These are phyloP conservation scores for Manis crassicaudata DNA, from an alignment of 2,797 vertebrate species.

Conservation along the genomic window DNA sequence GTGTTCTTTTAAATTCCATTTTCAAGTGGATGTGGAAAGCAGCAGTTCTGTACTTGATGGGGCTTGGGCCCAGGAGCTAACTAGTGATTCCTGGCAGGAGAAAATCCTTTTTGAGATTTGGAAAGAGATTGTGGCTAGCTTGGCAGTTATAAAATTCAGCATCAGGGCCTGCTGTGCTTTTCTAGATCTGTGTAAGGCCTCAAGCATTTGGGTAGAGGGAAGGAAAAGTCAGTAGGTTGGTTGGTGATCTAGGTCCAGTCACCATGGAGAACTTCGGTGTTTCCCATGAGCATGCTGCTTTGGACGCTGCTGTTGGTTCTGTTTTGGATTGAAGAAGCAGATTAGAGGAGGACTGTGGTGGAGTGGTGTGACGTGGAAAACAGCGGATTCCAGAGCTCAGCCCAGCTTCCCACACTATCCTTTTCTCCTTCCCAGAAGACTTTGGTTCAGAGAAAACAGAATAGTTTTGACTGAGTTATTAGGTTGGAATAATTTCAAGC, in stretches of 20 bases:
- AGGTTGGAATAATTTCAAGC: slow-evolving; percentile 17
- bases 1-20: not conserved
- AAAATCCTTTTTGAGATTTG: not conserved
- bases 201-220: not conserved
- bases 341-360: not conserved
- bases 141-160: not conserved
- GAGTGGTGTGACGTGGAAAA: not conserved
- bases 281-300: not conserved
- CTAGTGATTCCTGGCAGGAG: not conserved
- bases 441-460: slow-evolving; percentile 2
- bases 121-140: not conserved
- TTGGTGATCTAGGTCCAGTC: not conserved
- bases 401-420: not conserved
- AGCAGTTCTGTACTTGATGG: not conserved
- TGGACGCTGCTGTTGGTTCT: not conserved
- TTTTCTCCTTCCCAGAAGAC: not conserved
- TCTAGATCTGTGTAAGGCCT: not conserved
- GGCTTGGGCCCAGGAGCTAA: not conserved
- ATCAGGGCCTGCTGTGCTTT: not conserved
- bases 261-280: not conserved
- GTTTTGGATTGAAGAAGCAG: not conserved
- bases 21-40: not conserved
- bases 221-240: not conserved
- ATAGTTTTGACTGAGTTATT: slow-evolving; percentile 5
- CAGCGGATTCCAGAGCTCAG: not conserved